Percentiles rank a stretch among this genome's conserved stretches.
phyloP scores from a whole-genome alignment of 2,113 vertebrate genomes.

The Phylloscopus trochilus region DNA sequence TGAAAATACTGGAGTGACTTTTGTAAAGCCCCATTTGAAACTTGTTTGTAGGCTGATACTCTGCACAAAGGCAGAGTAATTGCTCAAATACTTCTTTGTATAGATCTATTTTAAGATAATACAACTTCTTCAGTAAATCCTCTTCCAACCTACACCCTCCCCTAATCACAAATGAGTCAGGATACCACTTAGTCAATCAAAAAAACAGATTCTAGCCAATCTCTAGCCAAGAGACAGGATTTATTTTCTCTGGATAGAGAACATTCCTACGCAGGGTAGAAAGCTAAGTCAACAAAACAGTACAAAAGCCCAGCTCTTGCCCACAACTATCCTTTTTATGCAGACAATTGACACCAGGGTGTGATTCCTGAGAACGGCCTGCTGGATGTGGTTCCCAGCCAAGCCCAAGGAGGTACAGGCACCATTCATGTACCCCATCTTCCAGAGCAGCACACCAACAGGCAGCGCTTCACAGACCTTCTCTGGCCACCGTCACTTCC shows the following conservation, averaged over 20 bases:
- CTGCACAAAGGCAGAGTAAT: constrained; percentile 28
- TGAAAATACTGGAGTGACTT: background rate
- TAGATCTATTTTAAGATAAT: constrained; percentile 22
- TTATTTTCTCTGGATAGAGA: constrained; percentile 42
- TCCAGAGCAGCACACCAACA: background rate
- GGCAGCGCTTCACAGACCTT: background rate
- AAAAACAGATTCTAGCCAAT: constrained; percentile 10
- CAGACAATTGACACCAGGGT: constrained; percentile 4
- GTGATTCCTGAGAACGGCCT: background rate
- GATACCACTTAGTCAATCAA: constrained; percentile 45
- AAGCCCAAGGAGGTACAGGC: background rate
- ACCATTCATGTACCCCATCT: background rate
- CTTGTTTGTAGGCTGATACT: background rate
- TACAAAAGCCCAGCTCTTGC: constrained; percentile 35
- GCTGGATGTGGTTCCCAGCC: background rate
- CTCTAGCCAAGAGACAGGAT: constrained; percentile 17
- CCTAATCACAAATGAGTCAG: constrained; percentile 55
- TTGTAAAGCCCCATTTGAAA: background rate
- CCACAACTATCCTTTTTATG: background rate
- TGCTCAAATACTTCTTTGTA: constrained; percentile 36
- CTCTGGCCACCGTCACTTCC: background rate
- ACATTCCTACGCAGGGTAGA: constrained; percentile 1
- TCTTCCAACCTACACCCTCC: constrained; percentile 15
- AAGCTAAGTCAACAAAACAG: constrained; percentile 21
- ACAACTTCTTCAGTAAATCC: constrained; percentile 46